A percentile compares a stretch with the other conserved stretches of the same genome.
Conservation (phyloP, 2,797 vertebrate genomes). For the Notamacropus eugenii region DNA sequence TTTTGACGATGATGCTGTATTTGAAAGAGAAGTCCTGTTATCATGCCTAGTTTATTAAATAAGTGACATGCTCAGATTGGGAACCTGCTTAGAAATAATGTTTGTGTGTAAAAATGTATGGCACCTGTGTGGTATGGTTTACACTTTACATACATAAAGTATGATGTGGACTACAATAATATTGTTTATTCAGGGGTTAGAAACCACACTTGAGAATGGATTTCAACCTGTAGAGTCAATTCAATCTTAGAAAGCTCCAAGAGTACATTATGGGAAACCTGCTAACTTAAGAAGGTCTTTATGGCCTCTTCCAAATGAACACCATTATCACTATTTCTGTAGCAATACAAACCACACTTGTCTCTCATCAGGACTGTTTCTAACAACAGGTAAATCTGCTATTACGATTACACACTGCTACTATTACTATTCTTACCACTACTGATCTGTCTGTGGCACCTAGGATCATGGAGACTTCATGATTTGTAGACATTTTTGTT, state of each 20-base stretch:
- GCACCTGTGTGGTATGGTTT: slow-evolving; percentile 84
- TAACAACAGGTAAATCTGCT: slow-evolving; percentile 74
- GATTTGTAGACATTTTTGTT: slow-evolving; percentile 81
- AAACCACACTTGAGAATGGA: slow-evolving; percentile 80
- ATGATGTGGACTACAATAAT: slow-evolving; percentile 84
- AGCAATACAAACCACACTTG: slow-evolving; percentile 86
- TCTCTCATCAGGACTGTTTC: slow-evolving; percentile 82
- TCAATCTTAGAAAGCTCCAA: slow-evolving; percentile 60
- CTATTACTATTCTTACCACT: slow-evolving; percentile 2
- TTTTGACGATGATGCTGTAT: slow-evolving; percentile 81
- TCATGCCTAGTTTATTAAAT: slow-evolving; percentile 80
- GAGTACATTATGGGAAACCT: slow-evolving; percentile 73
- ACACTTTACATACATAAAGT: slow-evolving; percentile 85
- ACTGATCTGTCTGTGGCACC: slow-evolving; percentile 63
- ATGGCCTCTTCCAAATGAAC: slow-evolving; percentile 80
- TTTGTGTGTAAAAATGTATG: slow-evolving; percentile 80
- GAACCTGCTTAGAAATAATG: slow-evolving; percentile 78
- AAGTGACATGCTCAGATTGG: slow-evolving; percentile 80
- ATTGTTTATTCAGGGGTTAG: slow-evolving; percentile 84
- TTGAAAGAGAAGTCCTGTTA: slow-evolving; percentile 78
- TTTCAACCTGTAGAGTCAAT: slow-evolving; percentile 78
- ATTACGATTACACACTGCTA: slow-evolving; percentile 16
- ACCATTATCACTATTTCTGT: slow-evolving; percentile 83
- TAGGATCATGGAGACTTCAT: slow-evolving; percentile 83
- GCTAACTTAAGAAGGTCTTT: slow-evolving; percentile 67